Percentiles rank a stretch among this genome's conserved stretches.
Evolutionary conservation across 2,113 vertebrate genomes (phyloP).

Genomic region (Sitta europaea): DNA sequence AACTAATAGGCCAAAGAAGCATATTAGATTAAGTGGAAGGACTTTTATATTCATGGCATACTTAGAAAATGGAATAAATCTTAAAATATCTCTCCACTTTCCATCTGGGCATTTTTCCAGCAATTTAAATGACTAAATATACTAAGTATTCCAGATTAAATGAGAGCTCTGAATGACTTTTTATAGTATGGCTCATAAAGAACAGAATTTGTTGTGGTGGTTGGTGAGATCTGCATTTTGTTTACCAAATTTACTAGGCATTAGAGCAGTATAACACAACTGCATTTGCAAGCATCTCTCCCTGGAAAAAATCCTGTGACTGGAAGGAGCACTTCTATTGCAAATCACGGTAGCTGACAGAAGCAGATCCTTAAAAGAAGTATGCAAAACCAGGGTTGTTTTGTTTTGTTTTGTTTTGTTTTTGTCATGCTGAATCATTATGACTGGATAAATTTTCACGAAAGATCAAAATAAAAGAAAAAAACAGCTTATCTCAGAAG

Average conservation of each 20-base stretch:
- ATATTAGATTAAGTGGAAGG: slow-evolving; percentile 42
- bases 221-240: background rate
- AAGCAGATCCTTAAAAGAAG: background rate
- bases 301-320: background rate
- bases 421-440: background rate
- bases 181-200: background rate
- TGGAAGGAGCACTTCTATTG: background rate
- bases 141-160: slow-evolving; percentile 39
- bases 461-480: background rate
- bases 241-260: background rate
- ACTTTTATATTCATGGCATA: slow-evolving; percentile 19
- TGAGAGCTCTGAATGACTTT: background rate
- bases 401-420: background rate
- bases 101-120: slow-evolving; percentile 28
- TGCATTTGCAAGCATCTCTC: background rate
- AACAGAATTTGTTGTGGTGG: background rate
- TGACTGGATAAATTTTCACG: background rate
- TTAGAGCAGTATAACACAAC: background rate
- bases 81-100: slow-evolving; percentile 52
- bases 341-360: background rate
- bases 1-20: background rate
- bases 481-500: background rate
- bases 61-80: slow-evolving; percentile 32
- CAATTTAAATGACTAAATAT: slow-evolving; percentile 46
- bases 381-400: background rate